Conservation (phyloP, 2,888 invertebrate genomes). For the Macaria liturata region DNA sequence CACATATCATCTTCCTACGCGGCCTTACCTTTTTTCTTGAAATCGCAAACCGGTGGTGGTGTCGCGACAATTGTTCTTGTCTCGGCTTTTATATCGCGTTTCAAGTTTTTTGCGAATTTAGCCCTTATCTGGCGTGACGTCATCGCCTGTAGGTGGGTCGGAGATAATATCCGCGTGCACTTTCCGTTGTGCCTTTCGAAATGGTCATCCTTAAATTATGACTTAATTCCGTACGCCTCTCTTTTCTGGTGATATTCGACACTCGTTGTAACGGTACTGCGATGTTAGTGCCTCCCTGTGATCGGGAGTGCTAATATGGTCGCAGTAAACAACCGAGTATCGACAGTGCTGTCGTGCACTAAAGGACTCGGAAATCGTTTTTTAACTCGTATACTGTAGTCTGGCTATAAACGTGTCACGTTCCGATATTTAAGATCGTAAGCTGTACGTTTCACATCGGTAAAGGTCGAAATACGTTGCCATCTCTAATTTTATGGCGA, state of each 20-base stretch:
- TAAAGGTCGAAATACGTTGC: slow-evolving; percentile 2
- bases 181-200: slow-evolving; percentile 63
- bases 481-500: slow-evolving; percentile 1
- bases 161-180: slow-evolving; percentile 63
- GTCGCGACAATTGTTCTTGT: slow-evolving; percentile 59
- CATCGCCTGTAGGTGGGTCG: slow-evolving; percentile 74
- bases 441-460: slow-evolving; percentile 7
- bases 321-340: slow-evolving; percentile 29
- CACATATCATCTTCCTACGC: slow-evolving; percentile 70
- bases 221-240: slow-evolving; percentile 73
- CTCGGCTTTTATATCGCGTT: slow-evolving; percentile 44
- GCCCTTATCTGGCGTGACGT: slow-evolving; percentile 61
- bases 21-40: slow-evolving; percentile 62
- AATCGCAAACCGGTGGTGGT: slow-evolving; percentile 70
- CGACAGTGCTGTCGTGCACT: slow-evolving; percentile 24
- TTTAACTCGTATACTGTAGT: slow-evolving; percentile 15
- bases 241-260: slow-evolving; percentile 64
- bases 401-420: slow-evolving; percentile 13
- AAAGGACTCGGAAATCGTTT: slow-evolving; percentile 17
- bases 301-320: slow-evolving; percentile 43
- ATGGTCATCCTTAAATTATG: slow-evolving; percentile 74
- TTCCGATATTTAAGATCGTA: slow-evolving; percentile 19
- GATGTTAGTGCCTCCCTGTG: slow-evolving; percentile 46
- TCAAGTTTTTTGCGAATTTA: slow-evolving; percentile 42
- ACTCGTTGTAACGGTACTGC: slow-evolving; percentile 55